Conservation (phyloP, 2,888 invertebrate species). For the Eilema griseolum region DNA sequence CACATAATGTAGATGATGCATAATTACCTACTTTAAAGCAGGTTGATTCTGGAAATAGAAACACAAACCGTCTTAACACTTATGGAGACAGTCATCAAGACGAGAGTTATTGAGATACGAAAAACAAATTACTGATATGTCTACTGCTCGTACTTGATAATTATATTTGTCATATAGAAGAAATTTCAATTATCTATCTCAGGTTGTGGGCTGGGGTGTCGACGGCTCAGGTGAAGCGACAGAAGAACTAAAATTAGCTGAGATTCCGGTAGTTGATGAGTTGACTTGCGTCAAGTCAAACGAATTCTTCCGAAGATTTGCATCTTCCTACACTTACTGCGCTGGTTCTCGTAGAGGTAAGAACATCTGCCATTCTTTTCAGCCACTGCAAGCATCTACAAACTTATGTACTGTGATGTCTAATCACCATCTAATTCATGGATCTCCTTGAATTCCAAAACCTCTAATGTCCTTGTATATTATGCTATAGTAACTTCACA, state of each 20-base stretch:
- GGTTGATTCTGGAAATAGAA: not conserved
- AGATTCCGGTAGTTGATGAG: constrained; percentile 88
- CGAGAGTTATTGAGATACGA: not conserved
- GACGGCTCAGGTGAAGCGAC: constrained; percentile 87
- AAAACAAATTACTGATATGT: not conserved
- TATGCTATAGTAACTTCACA: no score
- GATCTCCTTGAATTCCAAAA: no score
- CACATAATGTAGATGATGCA: not conserved
- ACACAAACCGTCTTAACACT: not conserved
- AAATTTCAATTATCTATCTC: constrained; percentile 12
- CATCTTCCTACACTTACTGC: constrained; percentile 85
- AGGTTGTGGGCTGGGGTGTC: constrained; percentile 87
- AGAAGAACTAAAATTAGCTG: constrained; percentile 85
- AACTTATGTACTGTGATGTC: no score
- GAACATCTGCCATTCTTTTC: constrained; percentile 20
- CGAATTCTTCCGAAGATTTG: constrained; percentile 88
- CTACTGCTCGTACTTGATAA: not conserved
- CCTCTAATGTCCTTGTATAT: no score
- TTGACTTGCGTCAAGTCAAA: constrained; percentile 88
- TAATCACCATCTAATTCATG: no score
- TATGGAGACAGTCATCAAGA: not conserved
- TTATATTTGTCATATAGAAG: no score
- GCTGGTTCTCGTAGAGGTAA: constrained; percentile 82
- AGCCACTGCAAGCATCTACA: not conserved
- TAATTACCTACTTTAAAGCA: not conserved